These are phyloP conservation scores for Amniataba percoides DNA, from an alignment of 2,797 vertebrate species.

Conservation along the genomic window DNA sequence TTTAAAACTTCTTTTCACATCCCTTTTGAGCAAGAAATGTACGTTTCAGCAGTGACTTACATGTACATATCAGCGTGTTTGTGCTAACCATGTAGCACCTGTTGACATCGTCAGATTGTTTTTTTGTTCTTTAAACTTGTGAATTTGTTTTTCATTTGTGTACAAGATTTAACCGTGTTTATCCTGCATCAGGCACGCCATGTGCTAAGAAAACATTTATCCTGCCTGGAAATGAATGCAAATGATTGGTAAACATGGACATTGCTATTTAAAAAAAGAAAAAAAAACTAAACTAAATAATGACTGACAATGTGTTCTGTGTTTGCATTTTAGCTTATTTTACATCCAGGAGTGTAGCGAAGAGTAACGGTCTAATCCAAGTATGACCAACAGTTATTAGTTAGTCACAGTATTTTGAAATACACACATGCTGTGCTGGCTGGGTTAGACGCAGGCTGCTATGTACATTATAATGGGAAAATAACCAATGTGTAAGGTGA, in stretches of 20 bases:
- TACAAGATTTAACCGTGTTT: not conserved
- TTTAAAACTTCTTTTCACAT: not conserved
- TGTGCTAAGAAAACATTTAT: not conserved
- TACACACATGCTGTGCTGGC: not conserved
- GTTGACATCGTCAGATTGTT: too few relatives aligned
- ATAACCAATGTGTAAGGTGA: not conserved
- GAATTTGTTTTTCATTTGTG: not conserved
- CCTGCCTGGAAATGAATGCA: not conserved
- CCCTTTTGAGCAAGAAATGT: not conserved
- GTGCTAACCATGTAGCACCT: not conserved
- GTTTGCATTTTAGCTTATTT: not conserved
- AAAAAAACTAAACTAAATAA: too few relatives aligned
- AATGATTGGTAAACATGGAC: not conserved
- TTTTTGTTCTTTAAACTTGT: conserved; percentile 1
- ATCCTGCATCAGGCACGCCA: not conserved
- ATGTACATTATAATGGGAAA: not conserved
- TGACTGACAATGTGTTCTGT: not conserved
- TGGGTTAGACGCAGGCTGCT: not conserved
- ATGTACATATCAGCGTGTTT: not conserved
- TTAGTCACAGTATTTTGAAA: not conserved
- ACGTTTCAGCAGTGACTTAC: too few relatives aligned
- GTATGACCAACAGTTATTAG: not conserved
- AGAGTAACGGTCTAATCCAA: too few relatives aligned
- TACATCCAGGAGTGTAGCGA: too few relatives aligned
- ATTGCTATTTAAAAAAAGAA: too few relatives aligned